A percentile compares a stretch with the other conserved stretches of the same genome.
These are phyloP conservation scores for Meiosimyza platycephala DNA, from an alignment of 2,888 invertebrate species.

Conservation along the genomic window DNA sequence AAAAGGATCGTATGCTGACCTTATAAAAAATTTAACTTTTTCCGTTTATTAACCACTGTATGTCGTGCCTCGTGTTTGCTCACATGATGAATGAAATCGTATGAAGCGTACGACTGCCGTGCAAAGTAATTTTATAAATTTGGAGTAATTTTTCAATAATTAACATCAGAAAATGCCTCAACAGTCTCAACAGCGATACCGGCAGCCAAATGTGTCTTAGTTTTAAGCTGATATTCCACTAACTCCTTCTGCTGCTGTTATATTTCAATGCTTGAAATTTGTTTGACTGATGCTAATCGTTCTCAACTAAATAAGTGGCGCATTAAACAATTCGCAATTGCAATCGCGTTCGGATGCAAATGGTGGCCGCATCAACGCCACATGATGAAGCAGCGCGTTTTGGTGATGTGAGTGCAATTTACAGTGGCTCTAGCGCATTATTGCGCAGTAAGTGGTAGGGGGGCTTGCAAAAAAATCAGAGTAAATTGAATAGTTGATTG, in stretches of 20 bases:
- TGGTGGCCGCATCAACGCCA: conserved; percentile 19
- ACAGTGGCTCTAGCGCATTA: too few relatives aligned
- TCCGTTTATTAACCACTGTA: background rate
- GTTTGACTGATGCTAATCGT: conserved; percentile 31
- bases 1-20: too few relatives aligned
- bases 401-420: too few relatives aligned
- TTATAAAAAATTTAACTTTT: too few relatives aligned
- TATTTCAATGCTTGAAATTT: background rate
- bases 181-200: background rate
- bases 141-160: conserved; percentile 29
- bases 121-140: conserved; percentile 25
- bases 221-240: background rate
- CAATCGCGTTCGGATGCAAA: conserved; percentile 17
- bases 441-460: background rate
- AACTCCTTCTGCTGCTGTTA: background rate
- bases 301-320: conserved; percentile 24
- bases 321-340: conserved; percentile 17
- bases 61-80: background rate
- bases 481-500: conserved; percentile 16
- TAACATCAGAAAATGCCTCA: background rate
- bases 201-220: background rate
- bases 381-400: too few relatives aligned
- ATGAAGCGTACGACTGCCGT: conserved; percentile 11
- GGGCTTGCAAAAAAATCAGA: background rate
- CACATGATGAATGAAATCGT: conserved; percentile 10